A percentile compares a stretch with the other conserved stretches of the same genome.
Evolutionary conservation across 2,797 vertebrate species (phyloP).

Genomic region (Leptoclinus maculatus): DNA sequence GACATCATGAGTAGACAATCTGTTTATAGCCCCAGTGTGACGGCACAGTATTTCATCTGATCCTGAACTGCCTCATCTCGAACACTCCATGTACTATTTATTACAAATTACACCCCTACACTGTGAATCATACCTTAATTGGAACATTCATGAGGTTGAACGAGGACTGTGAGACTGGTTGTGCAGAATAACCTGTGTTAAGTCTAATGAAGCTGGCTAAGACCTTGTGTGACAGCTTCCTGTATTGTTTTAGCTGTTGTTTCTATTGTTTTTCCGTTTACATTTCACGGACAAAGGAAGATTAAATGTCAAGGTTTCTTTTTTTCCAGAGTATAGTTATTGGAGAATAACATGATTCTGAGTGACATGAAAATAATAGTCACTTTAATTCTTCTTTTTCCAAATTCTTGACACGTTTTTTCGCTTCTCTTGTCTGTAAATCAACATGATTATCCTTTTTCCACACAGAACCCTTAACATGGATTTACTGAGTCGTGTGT

Average conservation of each 20-base stretch:
- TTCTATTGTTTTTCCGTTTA: not conserved
- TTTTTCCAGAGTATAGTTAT: not conserved
- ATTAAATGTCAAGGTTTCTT: not conserved
- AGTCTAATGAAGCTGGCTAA: not conserved
- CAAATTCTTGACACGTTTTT: conserved; percentile 14
- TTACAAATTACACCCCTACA: conserved; percentile 17
- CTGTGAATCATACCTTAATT: conserved; percentile 37
- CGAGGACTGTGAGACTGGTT: not conserved
- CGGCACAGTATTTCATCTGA: conserved; percentile 13
- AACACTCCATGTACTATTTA: conserved; percentile 21
- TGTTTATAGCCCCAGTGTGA: conserved; percentile 16
- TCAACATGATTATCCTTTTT: conserved; percentile 35
- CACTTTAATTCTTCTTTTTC: conserved; percentile 1
- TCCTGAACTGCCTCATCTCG: not conserved
- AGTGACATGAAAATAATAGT: not conserved
- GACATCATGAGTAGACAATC: conserved; percentile 31
- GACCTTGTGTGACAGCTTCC: not conserved
- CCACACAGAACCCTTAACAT: not conserved
- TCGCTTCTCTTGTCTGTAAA: not conserved
- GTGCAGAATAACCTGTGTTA: not conserved
- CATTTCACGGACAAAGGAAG: not conserved
- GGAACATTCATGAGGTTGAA: conserved; percentile 45
- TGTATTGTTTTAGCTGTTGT: not conserved
- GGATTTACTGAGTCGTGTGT: conserved; percentile 10
- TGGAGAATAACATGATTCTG: not conserved